A percentile compares a stretch with the other conserved stretches of the same genome.
Conservation (phyloP, 37 sponge, comb jelly and placozoan genomes). For the Spongia lamella region DNA sequence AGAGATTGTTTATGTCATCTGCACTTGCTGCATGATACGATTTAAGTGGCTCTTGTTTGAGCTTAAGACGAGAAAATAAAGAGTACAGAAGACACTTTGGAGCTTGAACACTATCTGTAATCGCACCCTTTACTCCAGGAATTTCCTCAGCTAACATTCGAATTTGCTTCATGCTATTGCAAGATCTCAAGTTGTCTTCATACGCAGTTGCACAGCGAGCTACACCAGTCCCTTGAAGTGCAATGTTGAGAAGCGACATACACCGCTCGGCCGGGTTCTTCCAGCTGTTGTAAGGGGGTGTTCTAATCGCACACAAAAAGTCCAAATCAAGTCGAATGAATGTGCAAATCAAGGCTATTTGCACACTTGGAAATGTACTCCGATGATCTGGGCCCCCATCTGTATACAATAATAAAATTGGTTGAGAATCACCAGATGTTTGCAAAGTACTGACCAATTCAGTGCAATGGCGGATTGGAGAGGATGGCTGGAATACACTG, state of each 20-base stretch:
- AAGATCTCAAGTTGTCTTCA: constrained; percentile 25
- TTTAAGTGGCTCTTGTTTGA: constrained; percentile 21
- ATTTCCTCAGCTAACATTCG: constrained; percentile 11
- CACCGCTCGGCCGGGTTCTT: constrained; percentile 31
- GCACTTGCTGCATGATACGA: constrained; percentile 7
- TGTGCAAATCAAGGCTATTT: constrained; percentile 8
- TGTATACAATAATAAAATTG: constrained; percentile 11
- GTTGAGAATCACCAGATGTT: neutral
- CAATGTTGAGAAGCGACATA: constrained; percentile 35
- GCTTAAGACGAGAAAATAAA: constrained; percentile 15
- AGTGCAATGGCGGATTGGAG: constrained; percentile 23
- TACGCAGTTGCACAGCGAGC: constrained; percentile 17
- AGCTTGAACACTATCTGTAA: constrained; percentile 15
- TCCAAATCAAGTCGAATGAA: constrained; percentile 29
- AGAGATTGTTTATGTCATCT: neutral
- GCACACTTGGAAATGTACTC: constrained; percentile 4
- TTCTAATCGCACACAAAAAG: constrained; percentile 28
- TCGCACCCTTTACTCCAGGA: constrained; percentile 13
- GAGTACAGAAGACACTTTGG: constrained; percentile 13
- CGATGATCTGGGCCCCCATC: constrained; percentile 21
- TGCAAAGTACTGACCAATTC: constrained; percentile 1
- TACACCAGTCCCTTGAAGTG: constrained; percentile 29
- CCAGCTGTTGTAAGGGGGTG: constrained; percentile 48
- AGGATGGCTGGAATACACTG: constrained; percentile 10
- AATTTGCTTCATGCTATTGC: constrained; percentile 31